Percentiles rank a stretch among this genome's conserved stretches.
Conservation (phyloP, 2,888 invertebrate species). For the Dioctria linearis region DNA sequence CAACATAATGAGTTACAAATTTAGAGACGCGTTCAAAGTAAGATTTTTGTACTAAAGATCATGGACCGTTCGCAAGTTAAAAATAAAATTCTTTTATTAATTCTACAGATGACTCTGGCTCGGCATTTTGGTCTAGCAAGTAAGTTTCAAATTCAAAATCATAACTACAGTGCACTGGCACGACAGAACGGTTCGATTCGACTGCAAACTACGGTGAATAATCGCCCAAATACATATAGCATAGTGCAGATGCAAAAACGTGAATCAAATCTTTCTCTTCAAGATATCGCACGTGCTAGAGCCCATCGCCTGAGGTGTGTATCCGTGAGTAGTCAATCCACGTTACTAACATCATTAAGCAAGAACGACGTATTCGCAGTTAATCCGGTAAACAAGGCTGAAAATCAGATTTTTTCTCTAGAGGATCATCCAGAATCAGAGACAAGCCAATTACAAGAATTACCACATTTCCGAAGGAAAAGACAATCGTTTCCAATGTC, state of each 20-base stretch:
- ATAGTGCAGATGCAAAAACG: slow-evolving; percentile 69
- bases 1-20: slow-evolving; percentile 81
- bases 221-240: slow-evolving; percentile 61
- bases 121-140: slow-evolving; percentile 67
- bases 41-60: slow-evolving; percentile 34
- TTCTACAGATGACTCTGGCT: slow-evolving; percentile 67
- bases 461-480: slow-evolving; percentile 5
- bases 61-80: neutral
- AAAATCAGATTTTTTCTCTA: slow-evolving; percentile 43
- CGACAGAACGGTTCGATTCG: slow-evolving; percentile 69
- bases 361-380: slow-evolving; percentile 65
- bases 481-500: neutral
- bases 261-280: slow-evolving; percentile 68
- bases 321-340: slow-evolving; percentile 66
- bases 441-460: slow-evolving; percentile 6
- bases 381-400: slow-evolving; percentile 58
- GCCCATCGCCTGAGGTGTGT: slow-evolving; percentile 66
- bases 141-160: slow-evolving; percentile 66
- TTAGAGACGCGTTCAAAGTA: slow-evolving; percentile 80
- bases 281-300: slow-evolving; percentile 63
- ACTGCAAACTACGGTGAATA: slow-evolving; percentile 68
- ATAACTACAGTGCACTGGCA: slow-evolving; percentile 67
- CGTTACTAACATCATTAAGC: slow-evolving; percentile 65
- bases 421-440: slow-evolving; percentile 36
- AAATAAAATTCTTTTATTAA: neutral